Evolutionary conservation across 2,888 invertebrate genomes (phyloP), one percentile per base, ranked within the genome.

Genomic region (Agonum fuliginosum): DNA sequence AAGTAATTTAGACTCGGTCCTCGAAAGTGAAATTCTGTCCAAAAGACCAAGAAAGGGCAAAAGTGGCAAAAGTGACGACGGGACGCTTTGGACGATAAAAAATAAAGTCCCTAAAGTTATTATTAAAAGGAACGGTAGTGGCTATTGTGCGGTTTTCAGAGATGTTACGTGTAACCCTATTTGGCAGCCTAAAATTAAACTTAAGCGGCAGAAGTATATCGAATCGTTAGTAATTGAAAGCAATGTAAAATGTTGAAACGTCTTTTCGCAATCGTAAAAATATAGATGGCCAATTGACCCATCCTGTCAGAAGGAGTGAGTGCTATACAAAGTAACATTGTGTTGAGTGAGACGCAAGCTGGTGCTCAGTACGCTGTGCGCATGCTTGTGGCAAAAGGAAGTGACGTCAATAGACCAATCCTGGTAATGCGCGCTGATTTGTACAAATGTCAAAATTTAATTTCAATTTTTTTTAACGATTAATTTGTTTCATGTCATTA

Each of bases 91-190:
- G 75, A 51, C 67, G 12, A 37, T 67, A 17, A 75, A 48, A 67
- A 58, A 65, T 65, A 75, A 75, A 75, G 51, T 75, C 17, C 75
- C 75, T 46, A 75, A 75, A 24, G 75, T 75, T 19, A 75, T 75
- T 34, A 75, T 75, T 10, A 75, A 75, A 34, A 41, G 75, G 20
- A 75, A 67, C 4, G 75, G 34, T 8, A 67, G 20, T 48, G 75
- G 75, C 17, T 75, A 75, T 34, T 75, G 75, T 22, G 75, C 75
- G 51, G 67, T 75, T 14, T 75, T 37, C 20, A 65, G 75, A 51
- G 75, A 67, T 17, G 67, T 75, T 10, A 20, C 67, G 2, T 48
- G 24, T n/a, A 75, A 75, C 48, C 75, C 67, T 4, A 67, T 75
- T 6, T 75, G 75, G 75, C 75, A 75, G 30, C 75, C 75, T 20